Base-by-base conservation (phyloP, 2,113 vertebrate species). In the Strigops habroptila region DNA sequence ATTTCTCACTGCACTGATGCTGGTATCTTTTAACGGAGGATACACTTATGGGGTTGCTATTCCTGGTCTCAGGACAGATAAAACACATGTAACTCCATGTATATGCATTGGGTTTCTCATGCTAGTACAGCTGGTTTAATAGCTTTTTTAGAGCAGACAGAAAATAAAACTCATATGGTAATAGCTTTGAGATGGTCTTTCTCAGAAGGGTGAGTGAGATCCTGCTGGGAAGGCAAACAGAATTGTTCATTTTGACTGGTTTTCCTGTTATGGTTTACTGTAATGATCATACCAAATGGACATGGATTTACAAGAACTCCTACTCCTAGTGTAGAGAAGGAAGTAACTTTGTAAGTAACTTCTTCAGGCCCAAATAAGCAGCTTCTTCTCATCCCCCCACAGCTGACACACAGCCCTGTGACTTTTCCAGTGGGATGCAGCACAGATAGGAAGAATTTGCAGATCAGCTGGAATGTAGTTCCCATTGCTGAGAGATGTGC, bases 401-500 rank as follows among this genome's bases (percentile, higher is more conserved):
- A 24, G 63, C 85, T 83, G 88, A 88, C 88, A 73, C 88, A 30
- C 53, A 76, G 23, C 30, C 85, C 37, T 71, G 87, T 94, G 91
- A 86, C 76, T 91, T 69, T 53, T 64, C 55, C 93, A 91, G 91
- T 76, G 88, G 91, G 93, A 92, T 60, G 84, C 53, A 90, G 92
- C 80, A 81, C 49, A 67, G 60, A 48, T 8, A 64, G 84, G 59
- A 83, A 74, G 88, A 84, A 94, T 88, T 79, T 94, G 74, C 93
- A 95, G 93, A 79, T 90, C 93, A 89, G 90, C 83, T 91, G 85
- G 86, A 93, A 81, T 52, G 80, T 39, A 78, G 63, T 18, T 95
- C 80, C 78, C 62, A 2, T 9, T 44, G 60, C 86, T 89, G 69
- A 44, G 76, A 70, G 64, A 86, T 83, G 73, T 17, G 64, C 48